Evolutionary conservation across 2,888 invertebrate species (phyloP).

Genomic region (Cinara cedri): DNA sequence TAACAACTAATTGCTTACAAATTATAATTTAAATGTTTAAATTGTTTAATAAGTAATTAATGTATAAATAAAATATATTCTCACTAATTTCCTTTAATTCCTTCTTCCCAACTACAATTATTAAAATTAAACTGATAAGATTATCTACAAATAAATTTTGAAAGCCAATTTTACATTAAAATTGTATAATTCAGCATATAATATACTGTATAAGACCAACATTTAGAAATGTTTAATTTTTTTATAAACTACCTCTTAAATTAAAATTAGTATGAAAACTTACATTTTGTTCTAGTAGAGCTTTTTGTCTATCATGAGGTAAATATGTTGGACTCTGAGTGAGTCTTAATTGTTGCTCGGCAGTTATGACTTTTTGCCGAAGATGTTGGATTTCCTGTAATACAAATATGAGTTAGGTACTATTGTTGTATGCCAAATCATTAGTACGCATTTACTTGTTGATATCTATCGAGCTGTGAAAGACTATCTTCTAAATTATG

Average conservation of each 20-base stretch:
- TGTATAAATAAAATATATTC: not conserved
- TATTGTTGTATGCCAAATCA: not conserved
- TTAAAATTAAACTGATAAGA: not conserved
- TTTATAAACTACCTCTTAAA: not conserved
- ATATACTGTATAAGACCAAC: no score
- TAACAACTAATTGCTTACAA: not conserved
- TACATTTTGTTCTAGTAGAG: constrained; percentile 87
- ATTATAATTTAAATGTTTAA: not conserved
- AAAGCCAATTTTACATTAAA: no score
- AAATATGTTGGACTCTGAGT: constrained; percentile 83
- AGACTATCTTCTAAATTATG: constrained; percentile 76
- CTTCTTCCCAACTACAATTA: not conserved
- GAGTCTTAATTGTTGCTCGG: constrained; percentile 84
- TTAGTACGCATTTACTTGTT: constrained; percentile 66
- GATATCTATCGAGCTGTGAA: constrained; percentile 84
- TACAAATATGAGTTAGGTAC: not conserved
- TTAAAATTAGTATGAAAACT: constrained; percentile 62
- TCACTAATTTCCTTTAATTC: not conserved
- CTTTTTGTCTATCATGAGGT: constrained; percentile 81
- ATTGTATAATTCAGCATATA: no score
- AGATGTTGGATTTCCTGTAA: constrained; percentile 78
- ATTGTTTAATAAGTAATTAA: not conserved
- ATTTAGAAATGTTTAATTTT: no score
- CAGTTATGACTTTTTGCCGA: constrained; percentile 82
- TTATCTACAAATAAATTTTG: not conserved